Base-by-base conservation (phyloP, 2,113 vertebrate species). In the Myotis yumanensis region DNA sequence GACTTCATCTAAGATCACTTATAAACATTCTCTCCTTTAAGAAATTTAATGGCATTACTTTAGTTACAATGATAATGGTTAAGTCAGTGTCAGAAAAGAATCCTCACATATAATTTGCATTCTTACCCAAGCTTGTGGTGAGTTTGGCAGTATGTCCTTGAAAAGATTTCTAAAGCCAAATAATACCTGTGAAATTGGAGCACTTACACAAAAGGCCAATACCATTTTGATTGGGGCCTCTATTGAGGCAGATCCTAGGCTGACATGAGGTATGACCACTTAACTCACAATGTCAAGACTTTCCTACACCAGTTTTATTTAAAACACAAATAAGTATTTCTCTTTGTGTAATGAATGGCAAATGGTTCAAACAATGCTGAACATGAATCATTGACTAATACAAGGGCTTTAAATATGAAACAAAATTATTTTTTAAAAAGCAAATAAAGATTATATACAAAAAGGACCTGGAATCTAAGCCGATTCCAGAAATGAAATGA, bases 361-460 rank as follows among this genome's bases (percentile, higher is more conserved):
- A 96, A 96, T 94, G 92, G 90, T 59, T 95, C 96, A 83, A 91
- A 97, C 95, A 96, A 89, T 73, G 87, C n/a, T 64, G 86, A 96
- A 93, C 94, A 95, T 69, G 17, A 96, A 91, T 96, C 96, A 92
- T 23, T 95, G 96, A 96, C 93, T 96, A 97, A 97, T 97, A 97
- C 97, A 97, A 94, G 92, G 96, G 76, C 94, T 97, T 98, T 98
- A 98, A 98, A 98, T 98, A 98, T 84, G 97, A 97, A 98, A 98
- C 97, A 97, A 96, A 97, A 87, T 64, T 94, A 86, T 84, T 95
- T 93, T 95, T 90, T 32, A 88, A 75, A 98, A 98, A 97, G 91
- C 22, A 90, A 97, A 96, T 94, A 98, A 97, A 97, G 72, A 54
- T 97, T 97, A 98, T 98, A 96, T 98, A 98, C 98, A 98, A 97